Conservation (phyloP, 1,140 invertebrate genomes). For the Drosophila grimshawi region DNA sequence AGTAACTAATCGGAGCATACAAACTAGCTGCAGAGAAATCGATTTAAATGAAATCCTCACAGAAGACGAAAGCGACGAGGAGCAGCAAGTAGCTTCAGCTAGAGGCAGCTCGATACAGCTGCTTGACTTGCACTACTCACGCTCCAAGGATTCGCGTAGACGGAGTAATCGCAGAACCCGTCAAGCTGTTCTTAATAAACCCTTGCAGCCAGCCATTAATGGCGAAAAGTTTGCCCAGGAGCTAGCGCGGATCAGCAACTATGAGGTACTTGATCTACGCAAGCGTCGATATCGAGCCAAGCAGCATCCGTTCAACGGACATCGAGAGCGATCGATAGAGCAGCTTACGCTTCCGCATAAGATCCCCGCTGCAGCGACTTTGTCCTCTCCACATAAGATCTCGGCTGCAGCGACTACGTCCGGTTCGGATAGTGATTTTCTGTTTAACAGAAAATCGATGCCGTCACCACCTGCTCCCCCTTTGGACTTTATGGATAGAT, state of each 20-base stretch:
- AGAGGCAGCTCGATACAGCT: constrained; percentile 31
- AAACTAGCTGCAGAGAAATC: constrained; percentile 20
- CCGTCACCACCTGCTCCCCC: constrained; percentile 7
- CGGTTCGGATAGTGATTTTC: not conserved
- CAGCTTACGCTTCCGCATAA: constrained; percentile 47
- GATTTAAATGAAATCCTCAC: constrained; percentile 52
- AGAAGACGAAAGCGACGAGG: constrained; percentile 67
- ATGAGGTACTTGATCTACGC: constrained; percentile 77
- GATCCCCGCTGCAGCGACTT: constrained; percentile 29
- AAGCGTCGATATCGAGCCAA: constrained; percentile 65
- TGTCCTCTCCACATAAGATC: not conserved
- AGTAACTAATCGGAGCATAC: constrained; percentile 24
- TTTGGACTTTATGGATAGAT: not conserved
- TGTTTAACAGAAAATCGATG: not conserved
- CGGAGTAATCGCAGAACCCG: not conserved
- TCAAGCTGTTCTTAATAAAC: constrained; percentile 60
- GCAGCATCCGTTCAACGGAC: constrained; percentile 40
- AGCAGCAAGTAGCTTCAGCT: constrained; percentile 12
- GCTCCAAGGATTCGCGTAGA: not conserved
- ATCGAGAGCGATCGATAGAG: constrained; percentile 12
- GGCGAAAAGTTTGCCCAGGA: constrained; percentile 73
- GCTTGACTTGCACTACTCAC: constrained; percentile 55
- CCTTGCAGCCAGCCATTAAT: constrained; percentile 69
- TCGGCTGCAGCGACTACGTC: not conserved
- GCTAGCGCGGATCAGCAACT: constrained; percentile 70